Evolutionary conservation across 2,113 vertebrate genomes (phyloP).

Genomic region (Sigmodon hispidus): DNA sequence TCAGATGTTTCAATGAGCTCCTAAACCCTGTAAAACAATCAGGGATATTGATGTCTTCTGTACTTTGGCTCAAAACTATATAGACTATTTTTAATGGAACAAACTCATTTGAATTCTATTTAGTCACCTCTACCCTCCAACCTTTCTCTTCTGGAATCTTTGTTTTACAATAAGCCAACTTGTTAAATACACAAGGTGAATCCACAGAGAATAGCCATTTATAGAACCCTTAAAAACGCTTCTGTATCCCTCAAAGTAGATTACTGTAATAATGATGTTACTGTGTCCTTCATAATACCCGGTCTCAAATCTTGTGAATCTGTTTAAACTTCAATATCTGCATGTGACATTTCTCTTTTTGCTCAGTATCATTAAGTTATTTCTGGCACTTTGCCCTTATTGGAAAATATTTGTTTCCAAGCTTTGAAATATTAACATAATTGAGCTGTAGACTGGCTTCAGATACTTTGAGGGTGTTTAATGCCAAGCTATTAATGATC

Average conservation of each 20-base stretch:
- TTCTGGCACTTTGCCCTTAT: not conserved
- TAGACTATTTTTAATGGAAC: not conserved
- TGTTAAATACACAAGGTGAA: not conserved
- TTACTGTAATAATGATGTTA: not conserved
- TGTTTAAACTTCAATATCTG: not conserved
- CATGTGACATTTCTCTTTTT: not conserved
- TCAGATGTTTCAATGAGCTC: not conserved
- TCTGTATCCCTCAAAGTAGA: not conserved
- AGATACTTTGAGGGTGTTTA: not conserved
- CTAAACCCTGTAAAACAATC: not conserved
- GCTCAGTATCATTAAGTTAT: not conserved
- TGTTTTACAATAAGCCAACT: not conserved
- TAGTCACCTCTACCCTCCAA: not conserved
- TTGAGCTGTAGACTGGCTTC: not conserved
- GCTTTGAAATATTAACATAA: not conserved
- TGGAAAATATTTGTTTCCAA: not conserved
- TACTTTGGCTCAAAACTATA: not conserved
- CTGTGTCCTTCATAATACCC: not conserved
- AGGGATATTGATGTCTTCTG: not conserved
- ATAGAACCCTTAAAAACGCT: not conserved
- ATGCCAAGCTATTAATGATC: not conserved
- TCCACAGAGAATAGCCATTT: not conserved
- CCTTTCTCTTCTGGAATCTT: not conserved
- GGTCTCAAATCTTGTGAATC: not conserved
- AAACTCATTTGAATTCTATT: not conserved